These are phyloP conservation scores for Drosophila teissieri DNA, from an alignment of 1,140 invertebrate species.

Conservation along the genomic window DNA sequence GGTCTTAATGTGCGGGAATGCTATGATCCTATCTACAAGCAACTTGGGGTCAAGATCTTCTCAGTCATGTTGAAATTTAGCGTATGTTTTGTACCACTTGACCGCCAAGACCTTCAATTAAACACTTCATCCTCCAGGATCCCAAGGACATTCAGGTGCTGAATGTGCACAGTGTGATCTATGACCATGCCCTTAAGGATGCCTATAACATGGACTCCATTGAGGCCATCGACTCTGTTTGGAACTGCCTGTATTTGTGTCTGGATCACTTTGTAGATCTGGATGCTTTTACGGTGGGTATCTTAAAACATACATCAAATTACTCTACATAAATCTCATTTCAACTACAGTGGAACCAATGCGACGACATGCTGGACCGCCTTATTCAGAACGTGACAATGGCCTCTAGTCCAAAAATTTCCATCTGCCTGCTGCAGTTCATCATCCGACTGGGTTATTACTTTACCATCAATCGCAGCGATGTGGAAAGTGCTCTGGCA, in stretches of 20 bases:
- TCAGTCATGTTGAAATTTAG: constrained; percentile 41
- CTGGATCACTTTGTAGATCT: constrained; percentile 60
- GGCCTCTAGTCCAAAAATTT: constrained; percentile 33
- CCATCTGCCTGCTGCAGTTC: constrained; percentile 52
- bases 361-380: constrained; percentile 67
- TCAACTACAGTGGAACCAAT: constrained; percentile 60
- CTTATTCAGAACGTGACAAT: constrained; percentile 61
- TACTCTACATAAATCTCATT: background rate
- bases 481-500: constrained; percentile 30
- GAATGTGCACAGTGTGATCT: constrained; percentile 67
- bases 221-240: constrained; percentile 33
- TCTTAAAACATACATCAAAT: background rate
- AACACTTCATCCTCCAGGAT: constrained; percentile 19
- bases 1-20: constrained; percentile 64
- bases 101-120: background rate
- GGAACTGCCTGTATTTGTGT: constrained; percentile 64
- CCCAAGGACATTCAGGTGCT: constrained; percentile 49
- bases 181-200: constrained; percentile 56
- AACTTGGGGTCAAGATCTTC: constrained; percentile 59
- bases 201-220: constrained; percentile 56
- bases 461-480: constrained; percentile 58
- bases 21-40: constrained; percentile 45
- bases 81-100: constrained; percentile 14
- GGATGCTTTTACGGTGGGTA: constrained; percentile 43
- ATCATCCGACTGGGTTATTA: constrained; percentile 61